phyloP scores from a whole-genome alignment of 2,888 invertebrate genomes.

The Leucophenga montana region DNA sequence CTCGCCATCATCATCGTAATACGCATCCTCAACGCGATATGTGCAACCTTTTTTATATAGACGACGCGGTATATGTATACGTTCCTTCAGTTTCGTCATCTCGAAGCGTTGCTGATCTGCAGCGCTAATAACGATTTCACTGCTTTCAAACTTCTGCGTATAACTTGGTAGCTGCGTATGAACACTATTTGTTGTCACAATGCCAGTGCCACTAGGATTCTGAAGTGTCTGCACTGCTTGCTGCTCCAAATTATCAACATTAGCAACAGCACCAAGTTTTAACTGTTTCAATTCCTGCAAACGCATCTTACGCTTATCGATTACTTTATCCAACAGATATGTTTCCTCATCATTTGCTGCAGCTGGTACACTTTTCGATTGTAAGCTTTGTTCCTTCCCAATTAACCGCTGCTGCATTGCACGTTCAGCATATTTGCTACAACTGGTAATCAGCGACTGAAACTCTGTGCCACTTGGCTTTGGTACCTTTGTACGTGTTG shows the following conservation, averaged over 20 bases:
- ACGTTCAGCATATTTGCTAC: constrained; percentile 43
- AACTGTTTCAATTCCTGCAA: constrained; percentile 59
- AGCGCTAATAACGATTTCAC: constrained; percentile 65
- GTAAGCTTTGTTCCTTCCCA: background rate
- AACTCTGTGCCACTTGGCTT: constrained; percentile 64
- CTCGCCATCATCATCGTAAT: constrained; percentile 85
- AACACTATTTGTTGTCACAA: constrained; percentile 13
- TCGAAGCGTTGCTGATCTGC: constrained; percentile 64
- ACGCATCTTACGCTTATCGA: constrained; percentile 62
- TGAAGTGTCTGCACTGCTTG: constrained; percentile 31
- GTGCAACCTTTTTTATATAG: constrained; percentile 78
- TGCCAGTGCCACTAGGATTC: constrained; percentile 57
- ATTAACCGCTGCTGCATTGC: constrained; percentile 24
- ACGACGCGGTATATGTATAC: constrained; percentile 81
- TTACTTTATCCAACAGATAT: constrained; percentile 59
- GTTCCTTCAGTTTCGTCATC: constrained; percentile 71
- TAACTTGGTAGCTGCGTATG: constrained; percentile 38
- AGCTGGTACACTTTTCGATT: background rate
- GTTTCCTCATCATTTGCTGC: constrained; percentile 58
- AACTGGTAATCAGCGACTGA: constrained; percentile 60
- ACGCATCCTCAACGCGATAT: constrained; percentile 85
- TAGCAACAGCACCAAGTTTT: constrained; percentile 42
- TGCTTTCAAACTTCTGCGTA: constrained; percentile 61
- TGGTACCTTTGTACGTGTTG: constrained; percentile 54
- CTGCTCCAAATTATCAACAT: constrained; percentile 28